Percentiles rank a stretch among this genome's conserved stretches.
Conservation (phyloP, 2,888 invertebrate genomes). For the Fissipunctia ypsillon region DNA sequence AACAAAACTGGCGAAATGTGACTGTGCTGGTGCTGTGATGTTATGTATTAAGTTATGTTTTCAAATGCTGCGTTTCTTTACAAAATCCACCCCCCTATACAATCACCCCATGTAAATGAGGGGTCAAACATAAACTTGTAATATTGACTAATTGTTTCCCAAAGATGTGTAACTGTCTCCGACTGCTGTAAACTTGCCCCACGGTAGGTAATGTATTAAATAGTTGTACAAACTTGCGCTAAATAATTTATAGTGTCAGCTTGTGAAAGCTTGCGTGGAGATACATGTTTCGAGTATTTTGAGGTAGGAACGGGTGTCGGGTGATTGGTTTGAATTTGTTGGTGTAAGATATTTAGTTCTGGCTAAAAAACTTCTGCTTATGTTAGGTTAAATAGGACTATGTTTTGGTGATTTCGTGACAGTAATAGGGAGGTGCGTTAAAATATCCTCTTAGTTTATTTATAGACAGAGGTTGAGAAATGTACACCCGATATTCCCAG, state of each 20-base stretch:
- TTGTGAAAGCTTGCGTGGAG: conserved; percentile 55
- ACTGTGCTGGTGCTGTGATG: too few relatives aligned
- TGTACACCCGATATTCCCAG: too few relatives aligned
- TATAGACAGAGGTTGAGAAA: too few relatives aligned
- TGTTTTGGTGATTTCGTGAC: too few relatives aligned
- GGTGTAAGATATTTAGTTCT: not conserved
- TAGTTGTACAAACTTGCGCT: conserved; percentile 52
- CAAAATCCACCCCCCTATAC: conserved; percentile 30
- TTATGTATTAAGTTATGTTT: too few relatives aligned
- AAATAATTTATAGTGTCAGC: conserved; percentile 60
- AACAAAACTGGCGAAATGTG: too few relatives aligned
- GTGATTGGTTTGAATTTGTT: conserved; percentile 8
- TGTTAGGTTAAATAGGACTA: too few relatives aligned
- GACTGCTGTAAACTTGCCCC: conserved; percentile 51
- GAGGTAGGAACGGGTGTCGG: not conserved
- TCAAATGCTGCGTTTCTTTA: not conserved
- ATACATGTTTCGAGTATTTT: conserved; percentile 39
- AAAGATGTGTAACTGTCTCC: conserved; percentile 73
- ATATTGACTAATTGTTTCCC: conserved; percentile 79
- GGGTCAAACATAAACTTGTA: conserved; percentile 78
- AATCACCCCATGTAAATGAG: conserved; percentile 70
- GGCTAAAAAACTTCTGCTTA: not conserved
- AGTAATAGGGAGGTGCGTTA: too few relatives aligned
- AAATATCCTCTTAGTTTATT: too few relatives aligned
- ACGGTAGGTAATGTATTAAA: conserved; percentile 60